A percentile compares a stretch with the other conserved stretches of the same genome.
These are phyloP conservation scores for Myotis daubentonii DNA, from an alignment of 2,797 vertebrate genomes.

Conservation along the genomic window DNA sequence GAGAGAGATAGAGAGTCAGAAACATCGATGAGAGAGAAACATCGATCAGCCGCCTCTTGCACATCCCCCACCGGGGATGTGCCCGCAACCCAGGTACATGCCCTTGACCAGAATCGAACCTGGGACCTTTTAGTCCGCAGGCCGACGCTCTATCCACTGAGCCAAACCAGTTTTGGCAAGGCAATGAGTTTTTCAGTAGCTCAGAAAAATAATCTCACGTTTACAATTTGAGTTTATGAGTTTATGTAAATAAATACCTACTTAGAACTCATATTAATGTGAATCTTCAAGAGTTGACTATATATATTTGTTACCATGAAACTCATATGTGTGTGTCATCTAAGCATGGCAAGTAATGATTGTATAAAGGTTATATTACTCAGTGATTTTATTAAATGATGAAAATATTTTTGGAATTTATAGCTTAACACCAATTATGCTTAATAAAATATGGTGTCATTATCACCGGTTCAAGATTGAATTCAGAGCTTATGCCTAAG, in stretches of 20 bases:
- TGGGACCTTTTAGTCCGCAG: too few species aligned
- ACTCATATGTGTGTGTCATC: background rate
- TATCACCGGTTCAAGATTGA: background rate
- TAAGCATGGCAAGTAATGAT: background rate
- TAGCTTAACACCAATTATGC: background rate
- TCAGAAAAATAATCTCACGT: background rate
- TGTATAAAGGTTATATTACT: background rate
- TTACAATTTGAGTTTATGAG: background rate
- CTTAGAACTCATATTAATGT: background rate
- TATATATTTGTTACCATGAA: background rate
- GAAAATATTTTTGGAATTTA: constrained; percentile 21
- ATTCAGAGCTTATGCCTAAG: background rate
- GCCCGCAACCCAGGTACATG: too few species aligned
- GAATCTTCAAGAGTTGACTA: background rate
- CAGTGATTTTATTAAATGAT: constrained; percentile 23
- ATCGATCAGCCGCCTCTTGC: too few species aligned
- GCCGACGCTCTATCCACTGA: too few species aligned
- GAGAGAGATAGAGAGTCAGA: too few species aligned
- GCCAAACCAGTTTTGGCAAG: too few species aligned
- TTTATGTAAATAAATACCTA: background rate
- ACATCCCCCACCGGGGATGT: too few species aligned
- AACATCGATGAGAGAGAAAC: too few species aligned
- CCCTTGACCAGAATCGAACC: too few species aligned
- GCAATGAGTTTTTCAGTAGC: background rate
- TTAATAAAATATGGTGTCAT: background rate